A percentile compares a stretch with the other conserved stretches of the same genome.
These are phyloP conservation scores for Drosophila macrospina DNA, from an alignment of 2,888 invertebrate genomes.

Conservation along the genomic window DNA sequence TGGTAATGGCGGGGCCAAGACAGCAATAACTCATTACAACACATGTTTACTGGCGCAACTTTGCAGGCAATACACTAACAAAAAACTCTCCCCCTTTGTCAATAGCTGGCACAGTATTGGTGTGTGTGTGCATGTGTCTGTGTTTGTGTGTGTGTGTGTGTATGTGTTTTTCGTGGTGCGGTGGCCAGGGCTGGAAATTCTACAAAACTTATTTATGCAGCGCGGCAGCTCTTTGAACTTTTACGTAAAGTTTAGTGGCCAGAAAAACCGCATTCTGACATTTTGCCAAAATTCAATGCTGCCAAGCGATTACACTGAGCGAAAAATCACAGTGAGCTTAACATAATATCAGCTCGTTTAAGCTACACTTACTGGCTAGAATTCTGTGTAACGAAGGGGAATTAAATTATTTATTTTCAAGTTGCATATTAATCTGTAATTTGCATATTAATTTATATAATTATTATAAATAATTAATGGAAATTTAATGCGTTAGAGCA, in stretches of 20 bases:
- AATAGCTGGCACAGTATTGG: too few species aligned
- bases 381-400: too few species aligned
- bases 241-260: constrained; percentile 66
- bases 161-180: neutral
- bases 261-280: constrained; percentile 75
- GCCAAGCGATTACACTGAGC: constrained; percentile 39
- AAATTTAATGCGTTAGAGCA: too few species aligned
- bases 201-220: constrained; percentile 71
- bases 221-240: constrained; percentile 75
- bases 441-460: too few species aligned
- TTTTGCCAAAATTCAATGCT: constrained; percentile 74
- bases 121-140: neutral
- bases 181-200: neutral
- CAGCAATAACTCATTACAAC: constrained; percentile 79
- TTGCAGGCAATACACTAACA: constrained; percentile 32
- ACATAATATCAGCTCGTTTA: neutral
- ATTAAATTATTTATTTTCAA: too few species aligned
- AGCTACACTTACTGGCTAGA: too few species aligned
- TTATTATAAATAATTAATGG: too few species aligned
- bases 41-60: constrained; percentile 73
- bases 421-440: too few species aligned
- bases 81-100: constrained; percentile 4
- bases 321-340: neutral
- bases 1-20: constrained; percentile 44
- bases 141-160: neutral